phyloP scores from a whole-genome alignment of 2,113 vertebrate genomes.

The Xenotilapia caudafasciata region DNA sequence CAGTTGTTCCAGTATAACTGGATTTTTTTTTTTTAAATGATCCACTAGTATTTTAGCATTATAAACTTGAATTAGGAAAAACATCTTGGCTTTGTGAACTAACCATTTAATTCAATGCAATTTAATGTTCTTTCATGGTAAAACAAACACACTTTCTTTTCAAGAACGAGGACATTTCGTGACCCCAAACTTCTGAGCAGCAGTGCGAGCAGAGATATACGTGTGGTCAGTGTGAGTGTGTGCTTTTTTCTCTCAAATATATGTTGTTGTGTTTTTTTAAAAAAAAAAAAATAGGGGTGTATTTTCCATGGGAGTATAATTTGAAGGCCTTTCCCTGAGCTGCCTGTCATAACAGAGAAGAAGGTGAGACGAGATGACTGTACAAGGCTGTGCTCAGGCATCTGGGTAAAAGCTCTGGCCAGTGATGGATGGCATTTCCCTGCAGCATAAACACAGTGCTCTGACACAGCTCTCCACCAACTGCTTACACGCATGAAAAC shows the following conservation, averaged over 20 bases:
- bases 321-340: constrained; percentile 16
- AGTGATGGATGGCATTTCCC: constrained; percentile 53
- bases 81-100: not conserved
- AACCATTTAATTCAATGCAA: not conserved
- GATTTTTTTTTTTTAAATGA: not conserved
- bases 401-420: constrained; percentile 31
- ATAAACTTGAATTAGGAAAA: not conserved
- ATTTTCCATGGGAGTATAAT: constrained; percentile 9
- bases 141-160: not conserved
- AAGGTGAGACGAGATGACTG: constrained; percentile 39
- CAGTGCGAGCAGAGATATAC: not conserved
- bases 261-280: not conserved
- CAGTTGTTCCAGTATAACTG: not conserved
- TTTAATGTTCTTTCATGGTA: not conserved
- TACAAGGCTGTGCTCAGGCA: constrained; percentile 34
- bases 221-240: not conserved
- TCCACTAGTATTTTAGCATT: not conserved
- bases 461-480: constrained; percentile 21
- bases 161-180: not conserved
- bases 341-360: not conserved
- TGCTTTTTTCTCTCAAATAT: not conserved
- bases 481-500: constrained; percentile 44
- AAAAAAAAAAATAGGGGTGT: not conserved
- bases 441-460: constrained; percentile 41
- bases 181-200: not conserved